phyloP scores from a whole-genome alignment of 2,797 vertebrate genomes.

The Poeciliopsis gracilis region DNA sequence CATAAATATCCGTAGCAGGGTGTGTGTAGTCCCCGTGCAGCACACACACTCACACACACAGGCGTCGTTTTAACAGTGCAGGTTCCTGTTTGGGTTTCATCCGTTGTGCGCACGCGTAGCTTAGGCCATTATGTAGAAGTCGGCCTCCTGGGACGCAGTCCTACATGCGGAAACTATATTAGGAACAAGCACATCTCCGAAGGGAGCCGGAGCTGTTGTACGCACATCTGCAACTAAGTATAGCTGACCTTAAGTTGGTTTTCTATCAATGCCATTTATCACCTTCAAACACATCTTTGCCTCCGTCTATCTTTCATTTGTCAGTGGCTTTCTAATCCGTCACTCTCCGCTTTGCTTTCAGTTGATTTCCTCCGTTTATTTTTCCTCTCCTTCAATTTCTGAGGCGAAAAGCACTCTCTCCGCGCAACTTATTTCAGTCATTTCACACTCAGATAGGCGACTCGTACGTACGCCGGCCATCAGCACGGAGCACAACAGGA shows the following conservation, averaged over 20 bases:
- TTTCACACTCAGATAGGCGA: background rate
- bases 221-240: slow-evolving; percentile 2
- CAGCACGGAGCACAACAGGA: slow-evolving; percentile 15
- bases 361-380: background rate
- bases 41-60: no score
- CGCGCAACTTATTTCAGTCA: background rate
- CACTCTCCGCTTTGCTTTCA: background rate
- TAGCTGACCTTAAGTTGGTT: background rate
- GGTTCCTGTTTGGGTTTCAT: background rate
- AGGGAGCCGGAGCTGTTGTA: background rate
- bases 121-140: background rate
- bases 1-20: background rate
- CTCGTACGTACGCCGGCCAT: background rate
- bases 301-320: background rate
- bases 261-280: background rate
- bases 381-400: background rate
- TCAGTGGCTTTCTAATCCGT: background rate
- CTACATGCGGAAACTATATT: background rate
- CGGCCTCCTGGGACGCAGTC: background rate
- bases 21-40: background rate
- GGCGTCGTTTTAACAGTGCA: background rate
- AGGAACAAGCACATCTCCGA: background rate
- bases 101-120: background rate
- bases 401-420: background rate
- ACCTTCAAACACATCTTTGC: slow-evolving; percentile 1